A percentile compares a stretch with the other conserved stretches of the same genome.
Evolutionary conservation across 2,113 vertebrate species (phyloP).

Genomic region (Prietella phreatophila): DNA sequence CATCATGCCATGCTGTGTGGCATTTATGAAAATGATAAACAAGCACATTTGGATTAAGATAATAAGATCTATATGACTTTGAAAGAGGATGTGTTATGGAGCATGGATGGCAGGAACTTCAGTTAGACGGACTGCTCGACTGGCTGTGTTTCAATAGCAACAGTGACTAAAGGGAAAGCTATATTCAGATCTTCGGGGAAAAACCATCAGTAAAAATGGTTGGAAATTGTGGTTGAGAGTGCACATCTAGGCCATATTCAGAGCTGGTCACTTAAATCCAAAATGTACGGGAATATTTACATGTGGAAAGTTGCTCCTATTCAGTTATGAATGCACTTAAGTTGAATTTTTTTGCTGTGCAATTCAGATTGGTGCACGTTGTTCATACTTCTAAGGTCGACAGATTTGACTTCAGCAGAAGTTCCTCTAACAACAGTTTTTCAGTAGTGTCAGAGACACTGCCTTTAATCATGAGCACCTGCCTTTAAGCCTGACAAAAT

Average conservation of each 20-base stretch:
- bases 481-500: not conserved
- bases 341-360: not conserved
- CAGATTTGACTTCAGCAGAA: not conserved
- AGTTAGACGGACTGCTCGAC: not conserved
- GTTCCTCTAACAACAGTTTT: not conserved
- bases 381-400: not conserved
- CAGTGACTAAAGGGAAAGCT: constrained; percentile 2
- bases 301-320: not conserved
- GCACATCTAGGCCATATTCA: not conserved
- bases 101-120: not conserved
- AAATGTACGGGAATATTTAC: not conserved
- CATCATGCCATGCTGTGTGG: not conserved
- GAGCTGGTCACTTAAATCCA: not conserved
- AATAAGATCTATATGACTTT: not conserved
- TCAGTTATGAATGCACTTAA: not conserved
- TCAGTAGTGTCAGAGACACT: not conserved
- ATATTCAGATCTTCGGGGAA: not conserved
- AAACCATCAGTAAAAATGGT: not conserved
- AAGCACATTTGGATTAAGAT: not conserved
- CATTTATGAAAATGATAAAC: not conserved
- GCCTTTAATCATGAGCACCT: not conserved
- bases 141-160: not conserved
- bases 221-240: not conserved
- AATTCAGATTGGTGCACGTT: not conserved
- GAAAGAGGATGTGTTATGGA: not conserved